Base-by-base conservation (phyloP, 2,888 invertebrate species). In the Smittia sp. region DNA sequence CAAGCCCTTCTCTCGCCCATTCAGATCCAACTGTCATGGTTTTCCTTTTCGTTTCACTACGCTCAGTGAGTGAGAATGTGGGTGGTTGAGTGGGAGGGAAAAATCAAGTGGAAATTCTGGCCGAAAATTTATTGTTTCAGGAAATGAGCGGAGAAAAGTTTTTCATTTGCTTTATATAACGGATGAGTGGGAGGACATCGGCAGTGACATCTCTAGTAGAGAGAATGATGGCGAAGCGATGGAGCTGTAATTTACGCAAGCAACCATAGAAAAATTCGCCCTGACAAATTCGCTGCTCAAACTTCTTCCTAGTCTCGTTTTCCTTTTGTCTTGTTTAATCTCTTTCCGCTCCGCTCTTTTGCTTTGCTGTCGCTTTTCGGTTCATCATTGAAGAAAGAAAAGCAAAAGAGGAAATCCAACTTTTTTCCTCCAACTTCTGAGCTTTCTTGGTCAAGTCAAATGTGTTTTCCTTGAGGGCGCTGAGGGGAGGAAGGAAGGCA, bases 61-160 rank as follows among this genome's bases (percentile, higher is more conserved):
- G 9, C 6, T 9, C 3, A 58, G 58, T 7, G 58, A 58, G 9
- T 18, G 22, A 58, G 22, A 18, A 18, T 7, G 22, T 6, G 22
- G 18, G n/a, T 6, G 58, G 18, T 4, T 20, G 20, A 58, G 18
- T 18, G 1, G 18, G 22, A 58, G 18, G 3, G 11, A 58, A 58
- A 58, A 58, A 58, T 58, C 58, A 22, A 58, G 58, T 58, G 58
- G 58, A 58, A 58, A 58, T 58, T 58, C 22, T 22, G 18, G 58
- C 58, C 58, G 20, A 58, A 58, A 58, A 58, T 58, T 58, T 58
- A 58, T 58, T 58, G 58, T 58, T 58, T 58, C 58, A 58, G 58
- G 58, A 58, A 58, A 58, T 58, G 58, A 58, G 22, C 22, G 58
- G 18, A 58, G 58, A 22, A 58, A 58, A 58, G 18, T 58, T 58